phyloP scores from a whole-genome alignment of 2,113 vertebrate species.

The Lota lota region DNA sequence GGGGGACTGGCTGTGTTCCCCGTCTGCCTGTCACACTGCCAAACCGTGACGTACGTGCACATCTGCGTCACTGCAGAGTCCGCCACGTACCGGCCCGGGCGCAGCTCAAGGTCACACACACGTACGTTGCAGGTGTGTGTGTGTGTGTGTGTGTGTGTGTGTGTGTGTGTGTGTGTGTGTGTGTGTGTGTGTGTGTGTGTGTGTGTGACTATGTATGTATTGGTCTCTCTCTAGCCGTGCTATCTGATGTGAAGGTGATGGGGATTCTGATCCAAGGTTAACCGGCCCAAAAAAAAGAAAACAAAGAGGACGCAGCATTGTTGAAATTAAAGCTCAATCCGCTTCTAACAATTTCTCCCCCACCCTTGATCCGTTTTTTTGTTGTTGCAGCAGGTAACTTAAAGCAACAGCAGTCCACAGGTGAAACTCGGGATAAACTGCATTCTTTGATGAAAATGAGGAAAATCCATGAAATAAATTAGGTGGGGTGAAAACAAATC shows the following conservation, averaged over 20 bases:
- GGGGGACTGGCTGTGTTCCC: conserved; percentile 3
- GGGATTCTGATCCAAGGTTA: conserved; percentile 18
- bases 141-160: neutral
- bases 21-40: neutral
- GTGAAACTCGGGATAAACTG: conserved; percentile 14
- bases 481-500: conserved; percentile 7
- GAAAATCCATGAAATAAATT: neutral
- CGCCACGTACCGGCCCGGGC: conserved; percentile 18
- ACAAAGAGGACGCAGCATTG: conserved; percentile 23
- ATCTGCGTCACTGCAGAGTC: conserved; percentile 27
- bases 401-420: neutral
- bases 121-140: too few relatives aligned
- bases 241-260: conserved; percentile 42
- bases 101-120: conserved; percentile 42
- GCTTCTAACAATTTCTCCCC: conserved; percentile 21
- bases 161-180: neutral
- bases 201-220: conserved; percentile 1
- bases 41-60: conserved; percentile 11
- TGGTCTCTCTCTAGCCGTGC: conserved; percentile 42
- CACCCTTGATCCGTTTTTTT: conserved; percentile 4
- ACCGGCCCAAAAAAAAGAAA: conserved; percentile 3
- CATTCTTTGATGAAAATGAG: conserved; percentile 9
- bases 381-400: conserved; percentile 4
- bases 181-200: neutral
- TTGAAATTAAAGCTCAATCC: neutral